Evolutionary conservation across 2,888 invertebrate species (phyloP), one percentile per base, ranked within the genome.

Genomic region (Subacronicta megacephala): DNA sequence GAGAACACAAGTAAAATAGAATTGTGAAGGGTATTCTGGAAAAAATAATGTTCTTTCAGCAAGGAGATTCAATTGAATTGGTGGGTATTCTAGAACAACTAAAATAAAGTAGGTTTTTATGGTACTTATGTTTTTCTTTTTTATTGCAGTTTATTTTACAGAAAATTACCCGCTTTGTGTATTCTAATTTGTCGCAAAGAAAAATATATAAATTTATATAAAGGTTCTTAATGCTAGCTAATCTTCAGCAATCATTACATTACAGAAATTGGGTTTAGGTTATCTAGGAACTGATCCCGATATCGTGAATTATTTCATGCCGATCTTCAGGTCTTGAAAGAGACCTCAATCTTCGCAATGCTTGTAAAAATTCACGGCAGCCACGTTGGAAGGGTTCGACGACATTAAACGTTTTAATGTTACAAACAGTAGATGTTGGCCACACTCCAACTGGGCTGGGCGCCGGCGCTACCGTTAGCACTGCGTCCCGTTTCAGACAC

Each of bases 381-480:
- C 49, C 46, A 44, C 56, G 60, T 46, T 52, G 37, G 37, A 50
- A 67, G 58, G 72, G 62, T 72, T 75, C 56, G 67, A 69, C 45
- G 69, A 76, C 64, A 77, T 74, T 75, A 71, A 75, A 74, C 66
- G 64, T 71, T 89, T 90, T 87, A 90, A 88, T 89, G 84, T 88
- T 90, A 90, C 93, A 93, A 92, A 91, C 86, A 84, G 82, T 84
- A 78, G 81, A 80, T 75, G 79, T 85, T 94, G 93, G 93, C 90
- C 38, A 41, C 47, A 63, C 50, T 87, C 93, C 93, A 94, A 92
- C 81, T 87, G 85, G 87, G 85, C 83, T 87, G 83, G 84, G 85
- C 88, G 88, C 89, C 90, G 90, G 90, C 91, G 90, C 90, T 84
- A 84, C 78, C 81, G 79, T 76, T 77, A 79, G 75, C 78, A 77